A percentile compares a stretch with the other conserved stretches of the same genome.
phyloP scores from a whole-genome alignment of 2,888 invertebrate genomes.

The Cerastis leucographa region DNA sequence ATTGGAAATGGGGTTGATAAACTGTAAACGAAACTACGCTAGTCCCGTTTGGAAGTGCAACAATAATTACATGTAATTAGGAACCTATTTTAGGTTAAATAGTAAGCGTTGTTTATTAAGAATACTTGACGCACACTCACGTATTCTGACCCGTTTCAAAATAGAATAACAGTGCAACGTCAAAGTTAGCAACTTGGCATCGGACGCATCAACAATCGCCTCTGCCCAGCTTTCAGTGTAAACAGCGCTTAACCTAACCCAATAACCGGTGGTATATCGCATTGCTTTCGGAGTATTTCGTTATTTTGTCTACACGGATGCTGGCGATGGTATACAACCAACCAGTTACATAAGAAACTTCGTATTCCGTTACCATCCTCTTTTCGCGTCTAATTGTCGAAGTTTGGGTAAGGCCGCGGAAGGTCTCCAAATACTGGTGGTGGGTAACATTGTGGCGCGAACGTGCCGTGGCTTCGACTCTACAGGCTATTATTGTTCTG shows the following conservation, averaged over 20 bases:
- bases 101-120: conserved; percentile 11
- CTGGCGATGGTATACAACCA: conserved; percentile 84
- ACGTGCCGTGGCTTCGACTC: conserved; percentile 90
- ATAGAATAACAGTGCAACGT: conserved; percentile 79
- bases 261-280: conserved; percentile 88
- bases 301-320: conserved; percentile 91
- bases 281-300: conserved; percentile 89
- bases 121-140: conserved; percentile 32
- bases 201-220: conserved; percentile 86
- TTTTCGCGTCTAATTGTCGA: conserved; percentile 66
- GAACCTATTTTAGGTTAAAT: conserved; percentile 18
- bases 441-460: conserved; percentile 87
- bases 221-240: conserved; percentile 82
- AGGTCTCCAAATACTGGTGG: conserved; percentile 78
- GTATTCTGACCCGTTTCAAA: conserved; percentile 72
- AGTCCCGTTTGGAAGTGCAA: not conserved
- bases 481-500: conserved; percentile 90
- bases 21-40: not conserved
- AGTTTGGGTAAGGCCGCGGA: conserved; percentile 70
- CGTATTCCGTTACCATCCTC: conserved; percentile 66
- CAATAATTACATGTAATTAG: conserved; percentile 6
- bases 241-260: conserved; percentile 90
- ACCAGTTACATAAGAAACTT: conserved; percentile 77
- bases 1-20: conserved; percentile 26
- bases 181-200: conserved; percentile 85